Conservation (phyloP, 2,888 invertebrate genomes). For the Invenusta paracnida region DNA sequence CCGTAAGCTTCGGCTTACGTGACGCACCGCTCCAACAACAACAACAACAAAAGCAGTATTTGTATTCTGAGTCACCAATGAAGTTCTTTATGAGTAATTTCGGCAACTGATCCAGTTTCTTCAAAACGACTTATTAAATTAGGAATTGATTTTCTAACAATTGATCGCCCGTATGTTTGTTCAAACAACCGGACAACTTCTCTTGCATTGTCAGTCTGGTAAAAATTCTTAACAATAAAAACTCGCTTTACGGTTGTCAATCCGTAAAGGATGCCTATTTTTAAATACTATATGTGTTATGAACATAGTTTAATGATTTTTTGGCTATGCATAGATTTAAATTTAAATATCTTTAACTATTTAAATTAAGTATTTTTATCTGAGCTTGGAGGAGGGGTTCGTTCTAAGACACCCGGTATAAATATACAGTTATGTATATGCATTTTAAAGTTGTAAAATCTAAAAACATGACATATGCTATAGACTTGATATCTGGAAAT, state of each 20-base stretch:
- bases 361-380: neutral
- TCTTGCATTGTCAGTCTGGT: constrained; percentile 6
- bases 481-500: no score
- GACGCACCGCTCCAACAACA: neutral
- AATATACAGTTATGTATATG: no score
- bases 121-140: constrained; percentile 16
- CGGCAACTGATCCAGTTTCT: constrained; percentile 23
- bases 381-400: neutral
- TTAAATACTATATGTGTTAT: neutral
- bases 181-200: neutral
- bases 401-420: no score
- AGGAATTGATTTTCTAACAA: constrained; percentile 31
- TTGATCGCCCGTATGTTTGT: constrained; percentile 11
- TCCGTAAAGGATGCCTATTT: neutral
- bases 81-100: constrained; percentile 14
- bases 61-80: constrained; percentile 9
- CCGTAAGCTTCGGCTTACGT: neutral
- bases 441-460: no score
- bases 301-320: neutral
- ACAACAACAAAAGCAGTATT: neutral
- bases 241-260: neutral
- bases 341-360: neutral
- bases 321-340: neutral
- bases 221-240: constrained; percentile 23
- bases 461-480: no score